These are phyloP conservation scores for Pipa parva DNA, from an alignment of 2,113 vertebrate species.

Conservation along the genomic window DNA sequence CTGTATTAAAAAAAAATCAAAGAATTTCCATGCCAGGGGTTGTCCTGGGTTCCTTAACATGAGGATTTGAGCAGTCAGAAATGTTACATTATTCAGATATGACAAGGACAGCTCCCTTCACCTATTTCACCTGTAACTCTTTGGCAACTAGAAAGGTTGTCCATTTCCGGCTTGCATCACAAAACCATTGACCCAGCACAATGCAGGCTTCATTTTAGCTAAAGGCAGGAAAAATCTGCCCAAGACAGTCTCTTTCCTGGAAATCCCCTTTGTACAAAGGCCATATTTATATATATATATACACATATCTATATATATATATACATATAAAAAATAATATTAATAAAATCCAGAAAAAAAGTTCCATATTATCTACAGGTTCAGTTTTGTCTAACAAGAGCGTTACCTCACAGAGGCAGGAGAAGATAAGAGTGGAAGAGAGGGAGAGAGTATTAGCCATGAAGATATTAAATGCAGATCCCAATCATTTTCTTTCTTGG, in stretches of 20 bases:
- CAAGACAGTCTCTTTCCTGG: slow-evolving; percentile 51
- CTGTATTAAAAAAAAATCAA: no score
- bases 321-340: slow-evolving; percentile 51
- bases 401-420: not conserved
- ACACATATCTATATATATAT: slow-evolving; percentile 42
- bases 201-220: slow-evolving; percentile 49
- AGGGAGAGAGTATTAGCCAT: not conserved
- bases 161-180: not conserved
- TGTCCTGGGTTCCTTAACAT: no score
- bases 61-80: no score
- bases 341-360: slow-evolving; percentile 47
- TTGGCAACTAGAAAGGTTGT: not conserved
- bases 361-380: slow-evolving; percentile 42
- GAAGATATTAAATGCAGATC: not conserved
- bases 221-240: slow-evolving; percentile 60
- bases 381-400: slow-evolving; percentile 44
- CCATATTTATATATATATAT: slow-evolving; percentile 48
- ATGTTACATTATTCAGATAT: no score
- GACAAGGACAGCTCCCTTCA: not conserved
- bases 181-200: slow-evolving; percentile 13
- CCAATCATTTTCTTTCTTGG: not conserved
- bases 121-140: not conserved
- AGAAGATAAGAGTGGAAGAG: slow-evolving; percentile 31
- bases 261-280: slow-evolving; percentile 56
- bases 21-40: no score